These are phyloP conservation scores for Corythornis madagascariensis DNA, from an alignment of 2,113 vertebrate species.

Conservation along the genomic window DNA sequence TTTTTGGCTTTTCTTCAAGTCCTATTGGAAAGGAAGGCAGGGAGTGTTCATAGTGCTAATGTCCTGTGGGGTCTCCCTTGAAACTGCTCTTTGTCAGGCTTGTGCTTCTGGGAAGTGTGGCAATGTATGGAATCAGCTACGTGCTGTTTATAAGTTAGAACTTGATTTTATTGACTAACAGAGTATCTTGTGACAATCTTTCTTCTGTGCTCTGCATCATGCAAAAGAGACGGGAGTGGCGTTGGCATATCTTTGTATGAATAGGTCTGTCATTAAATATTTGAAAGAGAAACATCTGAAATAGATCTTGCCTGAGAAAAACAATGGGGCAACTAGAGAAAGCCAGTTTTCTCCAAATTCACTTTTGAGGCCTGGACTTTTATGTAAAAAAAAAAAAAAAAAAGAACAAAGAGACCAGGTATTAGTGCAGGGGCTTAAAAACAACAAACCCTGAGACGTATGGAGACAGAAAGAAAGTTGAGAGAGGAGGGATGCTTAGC, in stretches of 20 bases:
- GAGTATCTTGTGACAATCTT: conserved; percentile 47
- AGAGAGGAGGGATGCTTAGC: neutral
- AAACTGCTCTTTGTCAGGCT: neutral
- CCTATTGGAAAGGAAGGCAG: neutral
- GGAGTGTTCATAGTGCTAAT: neutral
- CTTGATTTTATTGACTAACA: conserved; percentile 34
- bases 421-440: neutral
- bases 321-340: conserved; percentile 65
- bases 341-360: conserved; percentile 61
- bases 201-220: conserved; percentile 47
- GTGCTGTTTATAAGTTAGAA: neutral
- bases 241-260: conserved; percentile 69
- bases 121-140: neutral
- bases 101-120: neutral
- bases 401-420: neutral
- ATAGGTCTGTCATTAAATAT: conserved; percentile 73
- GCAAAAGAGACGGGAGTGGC: conserved; percentile 66
- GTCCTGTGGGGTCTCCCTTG: neutral
- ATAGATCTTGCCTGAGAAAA: conserved; percentile 66
- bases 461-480: neutral
- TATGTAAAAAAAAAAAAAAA: neutral
- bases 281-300: conserved; percentile 72
- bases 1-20: neutral
- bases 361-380: conserved; percentile 10
- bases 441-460: neutral